A percentile compares a stretch with the other conserved stretches of the same genome.
Conservation (phyloP, 2,797 vertebrate species). For the Protonibea diacanthus region DNA sequence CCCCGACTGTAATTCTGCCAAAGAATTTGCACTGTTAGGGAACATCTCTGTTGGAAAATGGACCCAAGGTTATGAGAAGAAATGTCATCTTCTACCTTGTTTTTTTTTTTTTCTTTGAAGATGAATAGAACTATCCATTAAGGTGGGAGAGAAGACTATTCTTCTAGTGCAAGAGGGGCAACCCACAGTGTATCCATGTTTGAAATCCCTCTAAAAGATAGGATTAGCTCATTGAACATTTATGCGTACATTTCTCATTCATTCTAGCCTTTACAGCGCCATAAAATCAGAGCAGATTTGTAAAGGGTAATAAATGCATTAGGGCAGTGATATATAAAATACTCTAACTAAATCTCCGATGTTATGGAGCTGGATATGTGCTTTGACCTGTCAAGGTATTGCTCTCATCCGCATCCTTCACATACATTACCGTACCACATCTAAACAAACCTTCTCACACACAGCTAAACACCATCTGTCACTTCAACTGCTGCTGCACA, state of each 20-base stretch:
- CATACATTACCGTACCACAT: constrained; percentile 23
- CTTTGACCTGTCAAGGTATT: constrained; percentile 11
- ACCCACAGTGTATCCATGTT: not conserved
- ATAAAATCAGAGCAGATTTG: constrained; percentile 39
- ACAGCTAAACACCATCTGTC: constrained; percentile 40
- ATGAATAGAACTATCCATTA: not conserved
- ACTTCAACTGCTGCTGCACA: constrained; percentile 32
- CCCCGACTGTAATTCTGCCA: not conserved
- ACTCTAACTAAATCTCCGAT: constrained; percentile 12
- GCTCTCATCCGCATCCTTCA: constrained; percentile 16
- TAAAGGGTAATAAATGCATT: constrained; percentile 32
- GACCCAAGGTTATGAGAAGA: not conserved
- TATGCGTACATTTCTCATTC: constrained; percentile 21
- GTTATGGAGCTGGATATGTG: constrained; percentile 3
- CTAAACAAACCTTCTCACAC: constrained; percentile 45
- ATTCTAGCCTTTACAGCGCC: constrained; percentile 19
- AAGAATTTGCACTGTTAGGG: not conserved
- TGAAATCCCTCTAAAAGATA: not conserved
- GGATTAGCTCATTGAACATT: constrained; percentile 23
- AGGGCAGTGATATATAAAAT: constrained; percentile 18
- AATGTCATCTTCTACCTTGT: not conserved
- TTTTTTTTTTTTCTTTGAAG: not conserved
- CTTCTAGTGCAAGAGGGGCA: not conserved
- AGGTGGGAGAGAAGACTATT: not conserved
- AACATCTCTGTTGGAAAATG: not conserved